Evolutionary conservation across 92 coral and sea anemone genomes (phyloP).

Genomic region (Palythoa heliodiscus): DNA sequence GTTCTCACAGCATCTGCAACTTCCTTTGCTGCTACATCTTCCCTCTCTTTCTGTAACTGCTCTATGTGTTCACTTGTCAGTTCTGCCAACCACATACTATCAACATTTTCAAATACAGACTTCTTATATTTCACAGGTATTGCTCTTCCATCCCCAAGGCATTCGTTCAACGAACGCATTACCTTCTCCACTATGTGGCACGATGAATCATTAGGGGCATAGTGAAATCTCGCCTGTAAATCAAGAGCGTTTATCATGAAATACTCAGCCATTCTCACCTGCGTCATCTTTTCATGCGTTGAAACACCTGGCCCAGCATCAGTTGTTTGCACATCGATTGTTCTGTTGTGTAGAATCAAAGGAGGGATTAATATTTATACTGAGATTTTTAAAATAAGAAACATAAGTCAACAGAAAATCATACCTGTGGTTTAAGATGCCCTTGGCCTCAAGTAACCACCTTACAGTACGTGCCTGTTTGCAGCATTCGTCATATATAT

Average conservation of each 20-base stretch:
- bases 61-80: conserved; percentile 27
- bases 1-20: conserved; percentile 42
- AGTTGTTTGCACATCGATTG: conserved; percentile 50
- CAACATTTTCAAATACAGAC: conserved; percentile 32
- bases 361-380: conserved; percentile 15
- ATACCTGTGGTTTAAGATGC: conserved; percentile 12
- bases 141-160: conserved; percentile 50
- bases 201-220: conserved; percentile 52
- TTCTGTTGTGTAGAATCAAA: conserved; percentile 19
- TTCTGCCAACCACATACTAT: conserved; percentile 16
- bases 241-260: conserved; percentile 54
- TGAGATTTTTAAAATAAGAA: neutral
- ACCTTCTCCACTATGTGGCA: conserved; percentile 47
- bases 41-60: conserved; percentile 29
- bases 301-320: conserved; percentile 67
- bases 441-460: conserved; percentile 23
- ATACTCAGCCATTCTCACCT: conserved; percentile 50
- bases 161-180: conserved; percentile 47
- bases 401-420: conserved; percentile 7
- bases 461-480: conserved; percentile 14
- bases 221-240: conserved; percentile 51
- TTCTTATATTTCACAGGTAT: conserved; percentile 39
- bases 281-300: conserved; percentile 48
- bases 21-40: conserved; percentile 32
- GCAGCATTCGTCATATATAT: neutral